Base-by-base conservation (phyloP, 2,888 invertebrate genomes). In the Drepana falcataria region DNA sequence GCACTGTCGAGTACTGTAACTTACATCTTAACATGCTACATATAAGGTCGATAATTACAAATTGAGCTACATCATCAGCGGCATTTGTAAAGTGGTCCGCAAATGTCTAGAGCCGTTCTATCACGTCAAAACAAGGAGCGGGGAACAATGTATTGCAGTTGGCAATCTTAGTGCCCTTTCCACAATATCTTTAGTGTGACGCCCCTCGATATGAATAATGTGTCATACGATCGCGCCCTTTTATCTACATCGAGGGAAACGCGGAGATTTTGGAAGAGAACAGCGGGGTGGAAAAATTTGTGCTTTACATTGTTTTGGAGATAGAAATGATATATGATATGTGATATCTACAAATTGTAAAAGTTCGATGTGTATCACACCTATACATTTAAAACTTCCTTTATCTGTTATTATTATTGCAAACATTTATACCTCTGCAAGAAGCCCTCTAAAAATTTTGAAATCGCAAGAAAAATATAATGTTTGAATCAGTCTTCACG, bases 101-200 rank as follows among this genome's bases (percentile, higher is more conserved):
- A 68, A 76, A 83, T 82, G 81, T 84, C 82, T 85, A 81, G 83
- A 78, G 83, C 79, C 77, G 76, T 84, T 84, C 84, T 85, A 84
- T 87, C 87, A 84, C 83, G 88, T 88, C 90, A 89, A 90, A 89
- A 91, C 90, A 90, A 89, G 87, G 81, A 83, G 79, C 72, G 75
- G 81, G 83, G 83, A 76, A 82, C 82, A 85, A 86, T 85, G 86
- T 86, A 89, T 85, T 85, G 86, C 85, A 87, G 80, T 84, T 83
- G 87, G 89, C 86, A 88, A 89, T 87, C 89, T 89, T 87, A 88
- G 88, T 88, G 89, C 88, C 89, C 87, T 87, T 87, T 90, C 85
- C 81, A 83, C 87, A 84, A 87, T 90, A 90, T 89, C 88, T 89
- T 88, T 83, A 87, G 84, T 82, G 76, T 78, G 85, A 85, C 86